These are phyloP conservation scores for Phaenicophaeus curvirostris DNA, from an alignment of 2,797 vertebrate genomes.

Conservation along the genomic window DNA sequence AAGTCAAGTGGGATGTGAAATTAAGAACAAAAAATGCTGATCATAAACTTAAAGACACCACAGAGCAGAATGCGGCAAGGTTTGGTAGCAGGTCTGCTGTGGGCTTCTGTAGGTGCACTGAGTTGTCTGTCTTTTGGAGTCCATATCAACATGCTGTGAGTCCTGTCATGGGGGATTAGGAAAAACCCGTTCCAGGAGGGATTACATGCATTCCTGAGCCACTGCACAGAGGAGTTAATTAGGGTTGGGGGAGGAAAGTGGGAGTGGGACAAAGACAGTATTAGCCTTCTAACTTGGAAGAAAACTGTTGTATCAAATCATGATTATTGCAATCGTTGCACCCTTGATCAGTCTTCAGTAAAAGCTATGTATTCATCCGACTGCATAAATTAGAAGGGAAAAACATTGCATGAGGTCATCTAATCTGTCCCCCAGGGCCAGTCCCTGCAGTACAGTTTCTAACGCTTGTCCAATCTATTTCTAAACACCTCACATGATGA, in stretches of 20 bases:
- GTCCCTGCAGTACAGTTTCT: background rate
- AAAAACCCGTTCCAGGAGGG: constrained; percentile 35
- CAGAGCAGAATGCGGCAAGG: background rate
- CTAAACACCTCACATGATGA: constrained; percentile 4
- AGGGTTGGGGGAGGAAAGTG: background rate
- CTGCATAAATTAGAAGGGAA: background rate
- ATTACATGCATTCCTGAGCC: constrained; percentile 54
- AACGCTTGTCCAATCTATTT: constrained; percentile 34
- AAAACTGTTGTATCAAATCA: constrained; percentile 55
- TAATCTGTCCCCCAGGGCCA: constrained; percentile 17
- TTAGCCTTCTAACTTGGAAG: constrained; percentile 53
- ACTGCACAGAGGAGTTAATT: constrained; percentile 53
- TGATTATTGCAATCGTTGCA: constrained; percentile 34
- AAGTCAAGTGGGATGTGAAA: background rate
- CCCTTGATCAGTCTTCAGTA: constrained; percentile 19
- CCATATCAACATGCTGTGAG: constrained; percentile 33
- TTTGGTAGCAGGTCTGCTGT: background rate
- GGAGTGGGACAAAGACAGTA: constrained; percentile 12
- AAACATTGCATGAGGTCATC: background rate
- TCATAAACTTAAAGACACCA: background rate
- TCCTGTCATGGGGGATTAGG: constrained; percentile 42
- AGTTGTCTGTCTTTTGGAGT: constrained; percentile 8
- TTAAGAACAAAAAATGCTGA: background rate
- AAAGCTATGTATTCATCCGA: constrained; percentile 27
- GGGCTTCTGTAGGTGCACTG: background rate